Base-by-base conservation (phyloP, 1,140 invertebrate genomes). In the Medauroidea extradentata region DNA sequence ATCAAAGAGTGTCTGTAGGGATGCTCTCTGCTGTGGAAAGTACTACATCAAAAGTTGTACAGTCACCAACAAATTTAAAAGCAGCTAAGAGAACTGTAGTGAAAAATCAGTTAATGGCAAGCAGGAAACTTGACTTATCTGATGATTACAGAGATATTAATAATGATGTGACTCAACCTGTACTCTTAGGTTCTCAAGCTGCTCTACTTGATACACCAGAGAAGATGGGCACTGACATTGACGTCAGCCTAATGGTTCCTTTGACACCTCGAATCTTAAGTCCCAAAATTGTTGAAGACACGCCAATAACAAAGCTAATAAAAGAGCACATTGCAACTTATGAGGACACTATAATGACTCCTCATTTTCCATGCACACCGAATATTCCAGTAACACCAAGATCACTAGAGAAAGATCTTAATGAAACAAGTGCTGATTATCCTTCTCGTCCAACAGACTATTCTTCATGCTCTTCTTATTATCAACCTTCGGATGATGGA, bases 391-490 rank as follows among this genome's bases (percentile, higher is more conserved):
- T 44, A 19, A 41, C 53, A 13, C 53, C 53, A 16, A 9, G 38
- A 16, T 42, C 29, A 34, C 29, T 34, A 11, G 29, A 34, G 29
- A 34, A 4, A 34, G 29, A 34, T 34, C 21, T n/a, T 42, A 55
- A 25, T n/a, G 41, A 46, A 55, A 21, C 25, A 25, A 24, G 42
- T 5, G 16, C 53, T 25, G n/a, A 25, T 23, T 55, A 44, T 27
- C 41, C 41, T 16, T 24, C 41, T 16, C 42, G 53, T 27, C 39
- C 53, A 23, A 55, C 53, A 24, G 53, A 55, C 16, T 29, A 46
- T 18, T 55, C 53, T 25, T 55, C 53, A 27, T 44, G 53, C 24
- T 55, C 53, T 11, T 25, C 53, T 9, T 55, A 55, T 44, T 55
- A 55, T 23, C 42, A 55, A 8, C 53, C 53, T 7, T 46, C 53